Base-by-base conservation (phyloP, 1,140 invertebrate genomes). In the Camponotus vicinus region DNA sequence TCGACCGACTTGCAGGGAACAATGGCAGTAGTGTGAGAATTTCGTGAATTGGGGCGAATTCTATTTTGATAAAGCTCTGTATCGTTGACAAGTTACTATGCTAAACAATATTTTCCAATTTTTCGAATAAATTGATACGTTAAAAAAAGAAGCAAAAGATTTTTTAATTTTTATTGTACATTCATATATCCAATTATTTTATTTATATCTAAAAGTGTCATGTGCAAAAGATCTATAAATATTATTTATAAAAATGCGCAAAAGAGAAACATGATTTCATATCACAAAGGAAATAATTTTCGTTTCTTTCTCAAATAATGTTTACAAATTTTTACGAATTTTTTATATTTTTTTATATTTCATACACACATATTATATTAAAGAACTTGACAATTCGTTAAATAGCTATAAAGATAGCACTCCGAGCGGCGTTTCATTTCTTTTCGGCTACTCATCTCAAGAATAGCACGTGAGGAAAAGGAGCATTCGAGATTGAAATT, bases 31-130 rank as follows among this genome's bases (percentile, higher is more conserved):
- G 70, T 11, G 70, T 67, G 69, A 55, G 77, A 49, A 82, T 71
- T 71, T 64, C 34, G 55, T 63, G 63, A 64, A 84, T 67, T 90
- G 66, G 52, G 69, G 77, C 55, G 86, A 90, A 91, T 86, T 91
- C 71, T 67, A 82, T 82, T 85, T 34, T 78, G 69, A 88, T 91
- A 83, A 84, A 91, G 73, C 75, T 86, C 21, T 32, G 59, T 78
- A 61, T 49, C 13, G 59, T 73, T 49, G 55, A 71, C 42, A 55
- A 64, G 34, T 18, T 57, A 57, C 13, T 59, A 15, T 34, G 40
- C 27, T 61, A 73, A 80, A 73, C 18, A 42, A 70, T 37, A 82
- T 71, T 57, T 61, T 45, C 13, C 9, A 45, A 61, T 15, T 40
- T 45, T 15, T 59, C 8, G n/a, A 40, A 42, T 6, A 69, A 69